Evolutionary conservation across 2,797 vertebrate genomes (phyloP), one percentile per base, ranked within the genome.

Genomic region (Vespertilio murinus): DNA sequence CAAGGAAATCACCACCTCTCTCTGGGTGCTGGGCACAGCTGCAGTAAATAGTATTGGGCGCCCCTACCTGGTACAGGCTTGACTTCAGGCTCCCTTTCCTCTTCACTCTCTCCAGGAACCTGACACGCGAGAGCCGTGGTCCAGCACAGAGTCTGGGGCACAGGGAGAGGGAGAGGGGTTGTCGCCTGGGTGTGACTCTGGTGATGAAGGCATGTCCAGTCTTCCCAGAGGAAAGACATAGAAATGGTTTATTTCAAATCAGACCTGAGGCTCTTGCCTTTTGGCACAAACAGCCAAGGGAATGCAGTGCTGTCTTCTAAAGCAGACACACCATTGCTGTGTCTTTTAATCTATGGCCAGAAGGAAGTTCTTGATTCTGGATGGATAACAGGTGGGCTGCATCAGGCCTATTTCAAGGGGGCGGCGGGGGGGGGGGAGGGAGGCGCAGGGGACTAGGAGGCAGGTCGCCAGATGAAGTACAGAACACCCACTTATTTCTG

Each of bases 1-100:
- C 90, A 84, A 88, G 92, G 96, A 94, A 96, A 94, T 88, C 94
- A 91, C 6, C 30, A 0, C 71, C 91, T 52, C 79, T 95, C 83
- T 93, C 77, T 91, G 6, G 0, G 59, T 4, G 33, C 86, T 0
- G 12, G 73, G 83, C 91, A 91, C 94, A 95, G 93, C 93, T 95
- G 91, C 87, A 47, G 78, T 28, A 61, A 78, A 85, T 70, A 23
- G 20, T 70, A 28, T 25, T 28, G 49, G 82, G 65, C 0, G 47
- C 40, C 64, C 83, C 59, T 42, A 56, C 92, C 92, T 47, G 88
- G 88, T 38, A 82, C n/a, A 2, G 70, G 87, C 95, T 83, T 54
- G 94, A 92, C 65, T 84, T 87, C 45, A 25, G 69, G 52, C 70
- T 83, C 40, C n/a, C 4, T 54, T 35, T 91, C 35, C 71, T 54